Base-by-base conservation (phyloP, 2,888 invertebrate species). In the Sarcophaga caerulescens region DNA sequence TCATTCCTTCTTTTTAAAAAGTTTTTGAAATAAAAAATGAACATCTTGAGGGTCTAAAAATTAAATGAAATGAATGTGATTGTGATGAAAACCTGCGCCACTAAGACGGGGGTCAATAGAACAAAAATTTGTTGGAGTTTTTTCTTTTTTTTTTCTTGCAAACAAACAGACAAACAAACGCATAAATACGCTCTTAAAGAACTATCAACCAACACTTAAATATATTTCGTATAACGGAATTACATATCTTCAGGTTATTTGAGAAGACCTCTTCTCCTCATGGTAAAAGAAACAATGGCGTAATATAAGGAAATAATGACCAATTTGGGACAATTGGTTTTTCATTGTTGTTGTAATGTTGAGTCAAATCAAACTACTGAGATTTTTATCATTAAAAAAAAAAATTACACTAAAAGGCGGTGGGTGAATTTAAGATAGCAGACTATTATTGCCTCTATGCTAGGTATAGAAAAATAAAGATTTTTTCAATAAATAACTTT, bases 71-170 rank as follows among this genome's bases (percentile, higher is more conserved):
- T 35, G 2, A 10, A 78, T 65, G 75, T 45, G 59, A 82, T 23
- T 82, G 60, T 68, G 81, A 84, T 70, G 77, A 81, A 62, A 84
- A 86, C 86, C 83, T 86, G 86, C 86, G 86, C 83, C 86, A 86
- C 81, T 45, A 70, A 78, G 86, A 84, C 86, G 83, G 83, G 66
- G 83, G 74, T 84, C 86, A 86, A 81, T 81, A 78, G 66, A 86
- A 81, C 81, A 84, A 74, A 84, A 84, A 35, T 62, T 73, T 79
- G 75, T 35, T 25, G 0, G 35, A 6, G 8, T 35, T 6, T 35
- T 35, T 35, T 35, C 3, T 35, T 35, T 35, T 25, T 35, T 25
- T 6, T 25, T 6, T 35, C 35, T 35, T 79, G 70, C 65, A 78
- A 62, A 70, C 78, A 83, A 78, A 73, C 78, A 66, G 4, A 66